Base-by-base conservation (phyloP, 1,140 invertebrate species). In the Euura saliciscinereae region DNA sequence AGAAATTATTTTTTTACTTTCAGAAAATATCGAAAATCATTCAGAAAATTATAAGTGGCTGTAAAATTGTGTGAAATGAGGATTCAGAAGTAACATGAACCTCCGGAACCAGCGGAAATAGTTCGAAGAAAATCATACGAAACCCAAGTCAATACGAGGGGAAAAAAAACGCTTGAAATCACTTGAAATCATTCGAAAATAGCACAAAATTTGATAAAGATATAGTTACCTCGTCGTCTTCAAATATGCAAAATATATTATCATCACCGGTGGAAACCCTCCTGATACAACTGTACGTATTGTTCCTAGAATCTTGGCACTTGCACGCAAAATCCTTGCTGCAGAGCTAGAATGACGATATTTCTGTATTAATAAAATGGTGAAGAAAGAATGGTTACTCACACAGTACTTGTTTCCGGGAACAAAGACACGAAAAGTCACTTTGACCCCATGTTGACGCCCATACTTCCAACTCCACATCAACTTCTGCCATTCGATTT, bases 241-340 rank as follows among this genome's bases (percentile, higher is more conserved):
- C 82, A 83, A 97, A 95, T 72, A 90, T 78, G 80, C 96, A 97
- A 78, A 92, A 96, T 74, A 96, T 90, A 74, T 91, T 90, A 80
- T 94, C 90, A 51, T 81, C 76, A 2, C 81, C 43, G 59, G 89
- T 74, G 2, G 86, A 83, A 44, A 94, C 76, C 72, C 91, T 89
- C 68, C 94, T 84, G 4, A 97, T 74, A 81, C 96, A 98, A 0
- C 86, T 86, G 78, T 92, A 97, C 1, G 96, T 96, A 80, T 97
- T 97, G 81, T 97, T 97, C 78, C 81, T 89, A 0, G 91, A 84
- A 83, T 96, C 95, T 85, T 96, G 91, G 80, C 95, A 97, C 80
- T 96, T 96, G 79, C 95, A 97, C 65, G 88, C 90, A 74, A 90
- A 90, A 3, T 90, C 87, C 45, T 86, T 84, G 66, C 86, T 86